Evolutionary conservation across 2,888 invertebrate species (phyloP).

Genomic region (Theretra japonica): DNA sequence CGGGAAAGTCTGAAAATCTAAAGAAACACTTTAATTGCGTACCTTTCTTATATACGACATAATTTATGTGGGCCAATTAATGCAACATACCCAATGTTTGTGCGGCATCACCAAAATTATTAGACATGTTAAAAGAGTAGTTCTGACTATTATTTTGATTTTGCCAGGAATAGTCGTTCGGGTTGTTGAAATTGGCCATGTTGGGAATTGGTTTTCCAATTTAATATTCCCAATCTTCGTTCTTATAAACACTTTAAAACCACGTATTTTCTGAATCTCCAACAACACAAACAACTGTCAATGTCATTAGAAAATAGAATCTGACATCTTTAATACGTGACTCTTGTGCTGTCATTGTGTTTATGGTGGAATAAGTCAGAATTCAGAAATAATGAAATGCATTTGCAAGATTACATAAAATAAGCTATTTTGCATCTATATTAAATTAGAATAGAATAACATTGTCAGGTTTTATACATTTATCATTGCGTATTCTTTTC

Average conservation of each 20-base stretch:
- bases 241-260: neutral
- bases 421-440: no score
- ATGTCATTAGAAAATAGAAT: neutral
- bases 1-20: conserved; percentile 85
- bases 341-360: no score
- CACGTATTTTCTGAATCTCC: neutral
- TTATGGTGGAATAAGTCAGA: no score
- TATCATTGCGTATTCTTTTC: no score
- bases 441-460: no score
- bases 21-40: conserved; percentile 35
- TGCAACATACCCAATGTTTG: conserved; percentile 70
- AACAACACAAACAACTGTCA: conserved; percentile 22
- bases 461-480: no score
- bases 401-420: no score
- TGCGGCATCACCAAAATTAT: conserved; percentile 76
- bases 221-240: neutral
- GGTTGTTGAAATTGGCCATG: conserved; percentile 75
- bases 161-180: conserved; percentile 77
- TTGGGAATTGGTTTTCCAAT: neutral
- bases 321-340: neutral
- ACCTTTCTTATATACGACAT: neutral
- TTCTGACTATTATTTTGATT: conserved; percentile 70
- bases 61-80: neutral
- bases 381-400: no score
- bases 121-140: conserved; percentile 80